Base-by-base conservation (phyloP, 2,113 vertebrate species). In the Percina caprodes region DNA sequence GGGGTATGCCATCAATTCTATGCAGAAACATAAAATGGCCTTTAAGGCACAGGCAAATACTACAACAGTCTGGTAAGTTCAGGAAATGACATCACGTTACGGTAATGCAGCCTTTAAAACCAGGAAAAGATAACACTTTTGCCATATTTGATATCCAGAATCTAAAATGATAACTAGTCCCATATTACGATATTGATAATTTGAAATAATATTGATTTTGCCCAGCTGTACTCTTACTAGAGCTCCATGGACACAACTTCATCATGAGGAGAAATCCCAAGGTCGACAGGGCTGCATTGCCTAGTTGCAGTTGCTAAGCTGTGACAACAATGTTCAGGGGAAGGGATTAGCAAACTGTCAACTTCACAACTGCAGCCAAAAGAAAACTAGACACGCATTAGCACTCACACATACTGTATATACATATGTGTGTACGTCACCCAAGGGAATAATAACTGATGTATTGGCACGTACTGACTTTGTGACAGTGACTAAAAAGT, bases 401-500 rank as follows among this genome's bases (percentile, higher is more conserved):
- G 63, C 30, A 61, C 46, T 30, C 60, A 82, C 2, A 62, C 15
- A 63, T 10, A 11, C 3, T 23, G 33, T 56, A 18, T 4, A 65
- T 26, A 72, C 24, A 54, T 26, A 48, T 24, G 72, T 23, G 58
- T 13, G 1, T 5, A 1, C 21, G 23, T 66, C 67, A 58, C 55
- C 30, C 12, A 56, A 70, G 61, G 16, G 21, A 65, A 49, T 69
- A 19, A 45, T 19, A 39, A 55, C 24, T 54, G 14, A 21, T 15
- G 19, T 30, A 13, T 55, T 69, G 10, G 35, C 0, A 52, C 18
- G 18, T 33, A 56, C 52, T 70, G 54, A 82, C 35, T 60, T 72
- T 76, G 48, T 73, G 48, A 61, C 56, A 23, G 12, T 55, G 65
- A 59, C 63, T 76, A 54, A 65, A 82, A 48, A 21, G 39, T 70